Evolutionary conservation across 2,888 invertebrate species (phyloP), one percentile per base, ranked within the genome.

Genomic region (Bombyx huttoni): DNA sequence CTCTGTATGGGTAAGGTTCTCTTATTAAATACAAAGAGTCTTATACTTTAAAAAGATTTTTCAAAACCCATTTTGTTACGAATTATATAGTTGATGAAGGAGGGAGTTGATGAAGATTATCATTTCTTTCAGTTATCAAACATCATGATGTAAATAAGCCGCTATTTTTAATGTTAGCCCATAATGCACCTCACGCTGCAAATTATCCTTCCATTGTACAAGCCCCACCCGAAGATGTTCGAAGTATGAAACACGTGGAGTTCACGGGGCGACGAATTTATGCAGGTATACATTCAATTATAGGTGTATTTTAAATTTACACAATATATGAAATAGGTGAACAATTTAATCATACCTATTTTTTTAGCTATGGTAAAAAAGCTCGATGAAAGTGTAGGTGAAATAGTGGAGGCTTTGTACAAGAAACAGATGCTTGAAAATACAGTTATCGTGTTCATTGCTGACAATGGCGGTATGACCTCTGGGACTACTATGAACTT

Each of bases 391-490:
- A 94, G 96, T 46, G 91, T 98, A 0, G 97, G 96, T 0, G 90
- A 91, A 46, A 91, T 98, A 12, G 89, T 96, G 0, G 72, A 89
- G 50, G 91, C 94, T 6, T 80, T 98, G 52, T 83, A 90, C 51
- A 73, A 90, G 0, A 91, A 90, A 54, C 88, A 89, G 1, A 92
- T 96, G 80, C 82, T 97, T 58, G 86, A 95, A 48, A 93, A 97
- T 70, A 94, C 96, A 0, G 91, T 98, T 49, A 90, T 98, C 51
- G 78, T 96, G 0, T 98, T 98, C 72, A 91, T 94, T 61, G 94
- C 96, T 10, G 98, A 98, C 73, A 98, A 98, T 72, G 96, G 97
- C 0, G 95, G 93, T 0, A 94, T 95, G 50, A 92, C 95, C 0
- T 83, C 90, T 53, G 96, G 95, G 0, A 65, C 90, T 50, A 91